A percentile compares a stretch with the other conserved stretches of the same genome.
These are phyloP conservation scores for Anhinga anhinga DNA, from an alignment of 2,113 vertebrate genomes.

Conservation along the genomic window DNA sequence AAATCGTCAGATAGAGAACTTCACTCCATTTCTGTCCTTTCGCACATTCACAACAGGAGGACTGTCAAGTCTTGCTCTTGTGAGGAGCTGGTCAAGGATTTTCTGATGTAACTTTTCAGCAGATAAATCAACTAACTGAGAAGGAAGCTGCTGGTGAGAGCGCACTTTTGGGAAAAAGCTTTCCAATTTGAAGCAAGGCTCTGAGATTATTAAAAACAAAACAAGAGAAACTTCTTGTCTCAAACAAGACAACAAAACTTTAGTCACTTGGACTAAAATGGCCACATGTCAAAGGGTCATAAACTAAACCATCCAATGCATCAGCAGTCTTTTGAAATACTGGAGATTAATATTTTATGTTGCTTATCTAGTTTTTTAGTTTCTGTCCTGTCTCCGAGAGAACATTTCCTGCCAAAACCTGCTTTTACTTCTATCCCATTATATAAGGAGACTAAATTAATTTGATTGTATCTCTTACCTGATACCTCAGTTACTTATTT, in stretches of 20 bases:
- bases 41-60: background rate
- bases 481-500: background rate
- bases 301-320: background rate
- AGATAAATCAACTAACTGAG: background rate
- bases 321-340: background rate
- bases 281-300: background rate
- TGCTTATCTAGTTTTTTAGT: background rate
- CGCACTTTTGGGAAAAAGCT: background rate
- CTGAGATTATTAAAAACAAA: background rate
- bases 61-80: background rate
- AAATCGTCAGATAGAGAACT: background rate
- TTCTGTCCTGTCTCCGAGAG: background rate
- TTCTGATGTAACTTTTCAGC: background rate
- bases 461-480: background rate
- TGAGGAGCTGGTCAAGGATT: background rate
- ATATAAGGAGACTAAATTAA: background rate
- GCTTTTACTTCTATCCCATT: background rate
- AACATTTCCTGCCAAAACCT: background rate
- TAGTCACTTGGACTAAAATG: background rate
- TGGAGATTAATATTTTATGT: background rate
- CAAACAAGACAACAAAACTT: background rate
- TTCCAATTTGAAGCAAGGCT: background rate
- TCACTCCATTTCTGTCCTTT: background rate
- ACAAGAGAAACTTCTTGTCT: background rate
- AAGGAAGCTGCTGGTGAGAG: background rate